Evolutionary conservation across 2,888 invertebrate genomes (phyloP).

Genomic region (Drosophila cracens): DNA sequence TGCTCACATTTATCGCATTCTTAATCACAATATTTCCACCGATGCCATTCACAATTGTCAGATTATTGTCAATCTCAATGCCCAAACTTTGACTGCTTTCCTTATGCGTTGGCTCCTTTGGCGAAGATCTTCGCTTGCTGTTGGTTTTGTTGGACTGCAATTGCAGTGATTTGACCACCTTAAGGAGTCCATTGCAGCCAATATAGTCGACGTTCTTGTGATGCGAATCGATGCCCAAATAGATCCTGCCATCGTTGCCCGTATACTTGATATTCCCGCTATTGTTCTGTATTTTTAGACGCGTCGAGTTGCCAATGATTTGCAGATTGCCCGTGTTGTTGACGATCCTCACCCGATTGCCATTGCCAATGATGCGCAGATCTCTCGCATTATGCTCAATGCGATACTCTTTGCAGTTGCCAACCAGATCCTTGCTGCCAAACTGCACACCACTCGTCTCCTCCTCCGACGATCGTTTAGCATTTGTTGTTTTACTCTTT

Average conservation of each 20-base stretch:
- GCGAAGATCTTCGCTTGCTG: slow-evolving; percentile 22
- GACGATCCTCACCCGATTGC: slow-evolving; percentile 82
- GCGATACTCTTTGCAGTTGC: slow-evolving; percentile 83
- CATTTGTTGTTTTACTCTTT: slow-evolving; percentile 37
- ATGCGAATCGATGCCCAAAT: slow-evolving; percentile 81
- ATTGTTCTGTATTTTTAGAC: slow-evolving; percentile 82
- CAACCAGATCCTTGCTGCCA: slow-evolving; percentile 78
- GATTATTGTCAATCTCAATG: slow-evolving; percentile 69
- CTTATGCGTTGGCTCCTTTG: slow-evolving; percentile 2
- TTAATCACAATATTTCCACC: slow-evolving; percentile 80
- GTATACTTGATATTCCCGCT: slow-evolving; percentile 81
- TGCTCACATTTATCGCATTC: slow-evolving; percentile 80
- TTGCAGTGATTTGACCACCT: slow-evolving; percentile 78
- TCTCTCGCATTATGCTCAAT: slow-evolving; percentile 80
- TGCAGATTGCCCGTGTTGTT: slow-evolving; percentile 81
- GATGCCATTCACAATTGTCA: slow-evolving; percentile 73
- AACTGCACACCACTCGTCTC: slow-evolving; percentile 22
- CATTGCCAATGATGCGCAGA: slow-evolving; percentile 83
- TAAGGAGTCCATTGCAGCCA: slow-evolving; percentile 83
- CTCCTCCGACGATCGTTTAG: slow-evolving; percentile 21
- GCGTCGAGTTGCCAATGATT: slow-evolving; percentile 82
- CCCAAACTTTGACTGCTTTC: slow-evolving; percentile 7
- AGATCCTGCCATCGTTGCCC: slow-evolving; percentile 84
- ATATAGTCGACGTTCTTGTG: slow-evolving; percentile 82
- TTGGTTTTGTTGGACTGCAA: slow-evolving; percentile 45